Base-by-base conservation (phyloP, 2,797 vertebrate genomes). In the Squalus acanthias region DNA sequence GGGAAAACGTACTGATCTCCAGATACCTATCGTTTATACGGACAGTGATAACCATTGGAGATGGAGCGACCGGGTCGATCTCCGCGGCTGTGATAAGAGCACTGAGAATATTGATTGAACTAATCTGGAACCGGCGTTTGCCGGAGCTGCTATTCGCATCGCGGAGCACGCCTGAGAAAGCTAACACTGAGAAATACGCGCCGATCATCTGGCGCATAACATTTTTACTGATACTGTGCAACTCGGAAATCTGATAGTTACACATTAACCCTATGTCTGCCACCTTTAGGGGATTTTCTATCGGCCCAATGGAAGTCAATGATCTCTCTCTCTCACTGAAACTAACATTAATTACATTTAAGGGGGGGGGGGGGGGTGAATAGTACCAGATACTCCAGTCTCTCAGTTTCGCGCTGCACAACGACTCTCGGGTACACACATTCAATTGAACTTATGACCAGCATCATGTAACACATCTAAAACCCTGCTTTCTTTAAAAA, bases 221-320 rank as follows among this genome's bases (percentile, higher is more conserved):
- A 69, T 69, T 69, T 93, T 24, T 69, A 46, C 91, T 69, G 91
- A 39, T 93, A 46, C 22, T 39, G 91, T 69, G 65, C 91, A 69
- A 89, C 91, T 93, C 63, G 91, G 91, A 69, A 93, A 93, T 12
- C 91, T 93, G 91, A 69, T 69, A 93, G 91, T 93, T 93, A 69
- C 91, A 93, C 91, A 93, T 93, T 93, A 93, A 93, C 91, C 91
- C 91, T 46, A 22, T 69, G 22, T 1, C 91, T 10, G 91, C 91
- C 91, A 46, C 65, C 39, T 46, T 46, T 67, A 1, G 63, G 91
- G 4, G 63, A 67, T 67, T 22, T 93, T 67, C 33, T 93, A 46
- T 39, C 33, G 65, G 91, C 46, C 33, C 65, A 24, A 22, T n/a
- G 15, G 33, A 39, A 67, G 57, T 91, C 89, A 65, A 39, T 92